These are phyloP conservation scores for Sebastolobus alascanus DNA, from an alignment of 2,797 vertebrate genomes.

Conservation along the genomic window DNA sequence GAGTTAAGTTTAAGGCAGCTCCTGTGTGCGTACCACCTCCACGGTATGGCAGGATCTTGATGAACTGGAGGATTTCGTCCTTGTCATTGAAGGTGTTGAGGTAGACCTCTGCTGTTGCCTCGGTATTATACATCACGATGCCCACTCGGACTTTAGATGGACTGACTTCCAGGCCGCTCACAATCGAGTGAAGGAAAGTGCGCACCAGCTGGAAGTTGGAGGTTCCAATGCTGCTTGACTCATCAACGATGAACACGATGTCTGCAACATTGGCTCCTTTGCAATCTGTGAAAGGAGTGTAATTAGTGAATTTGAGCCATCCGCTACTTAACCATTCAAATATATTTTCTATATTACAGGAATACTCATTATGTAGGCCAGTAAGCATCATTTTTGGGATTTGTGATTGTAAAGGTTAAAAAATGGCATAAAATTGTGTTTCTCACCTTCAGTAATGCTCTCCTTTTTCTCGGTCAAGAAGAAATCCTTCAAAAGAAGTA, in stretches of 20 bases:
- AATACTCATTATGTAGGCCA: background rate
- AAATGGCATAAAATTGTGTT: background rate
- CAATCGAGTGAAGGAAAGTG: slow-evolving; percentile 77
- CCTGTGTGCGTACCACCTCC: slow-evolving; percentile 75
- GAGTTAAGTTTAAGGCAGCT: slow-evolving; percentile 80
- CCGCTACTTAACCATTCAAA: background rate
- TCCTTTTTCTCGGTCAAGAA: background rate
- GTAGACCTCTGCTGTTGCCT: slow-evolving; percentile 63
- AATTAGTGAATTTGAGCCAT: background rate
- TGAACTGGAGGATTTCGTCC: slow-evolving; percentile 73
- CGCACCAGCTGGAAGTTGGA: slow-evolving; percentile 80
- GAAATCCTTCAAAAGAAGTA: background rate
- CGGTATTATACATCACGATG: slow-evolving; percentile 81
- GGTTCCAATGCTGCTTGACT: slow-evolving; percentile 69
- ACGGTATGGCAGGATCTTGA: slow-evolving; percentile 76
- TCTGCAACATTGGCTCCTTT: slow-evolving; percentile 76
- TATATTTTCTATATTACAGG: background rate
- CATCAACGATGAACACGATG: slow-evolving; percentile 87
- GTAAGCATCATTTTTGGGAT: background rate
- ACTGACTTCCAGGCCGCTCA: slow-evolving; percentile 74
- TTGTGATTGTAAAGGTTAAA: background rate
- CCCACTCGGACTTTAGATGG: slow-evolving; percentile 72
- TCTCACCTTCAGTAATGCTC: slow-evolving; percentile 16
- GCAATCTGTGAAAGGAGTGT: slow-evolving; percentile 77
- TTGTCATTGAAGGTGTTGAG: slow-evolving; percentile 75